Conservation (phyloP, 2,888 invertebrate genomes). For the Stenotaenia linearis region DNA sequence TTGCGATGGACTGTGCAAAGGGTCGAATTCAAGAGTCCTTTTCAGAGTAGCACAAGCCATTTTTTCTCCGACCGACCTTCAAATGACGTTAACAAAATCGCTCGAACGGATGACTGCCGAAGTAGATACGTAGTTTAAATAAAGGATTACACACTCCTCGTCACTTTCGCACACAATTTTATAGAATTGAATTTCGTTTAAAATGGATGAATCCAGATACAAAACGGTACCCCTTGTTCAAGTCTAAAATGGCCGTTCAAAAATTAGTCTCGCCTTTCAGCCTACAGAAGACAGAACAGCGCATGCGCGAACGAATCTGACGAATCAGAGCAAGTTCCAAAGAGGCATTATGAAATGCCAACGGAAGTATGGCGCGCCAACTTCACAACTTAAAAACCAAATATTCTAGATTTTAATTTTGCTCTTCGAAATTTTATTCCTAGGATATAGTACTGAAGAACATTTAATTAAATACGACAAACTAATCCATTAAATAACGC, state of each 20-base stretch:
- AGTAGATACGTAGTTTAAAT: background rate
- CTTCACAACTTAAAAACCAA: too few relatives aligned
- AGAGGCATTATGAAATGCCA: background rate
- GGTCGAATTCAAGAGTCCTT: constrained; percentile 91
- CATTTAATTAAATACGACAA: too few relatives aligned
- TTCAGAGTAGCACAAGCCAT: constrained; percentile 99
- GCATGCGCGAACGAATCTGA: background rate
- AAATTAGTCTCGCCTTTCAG: background rate
- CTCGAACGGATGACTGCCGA: background rate
- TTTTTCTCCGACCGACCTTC: constrained; percentile 46
- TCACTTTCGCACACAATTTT: background rate
- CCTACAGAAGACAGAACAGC: background rate
- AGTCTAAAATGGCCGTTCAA: constrained; percentile 28
- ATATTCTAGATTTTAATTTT: too few relatives aligned
- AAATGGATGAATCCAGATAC: background rate
- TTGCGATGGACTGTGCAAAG: constrained; percentile 67
- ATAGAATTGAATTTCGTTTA: background rate
- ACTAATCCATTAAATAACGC: too few relatives aligned
- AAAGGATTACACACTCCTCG: background rate
- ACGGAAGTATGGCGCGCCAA: background rate
- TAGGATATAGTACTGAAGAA: too few relatives aligned
- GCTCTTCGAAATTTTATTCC: too few relatives aligned
- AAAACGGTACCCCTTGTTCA: background rate
- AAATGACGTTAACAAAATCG: constrained; percentile 1
- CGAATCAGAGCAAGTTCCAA: background rate